Evolutionary conservation across 2,797 vertebrate genomes (phyloP).

Genomic region (Micrastur ruficollis): DNA sequence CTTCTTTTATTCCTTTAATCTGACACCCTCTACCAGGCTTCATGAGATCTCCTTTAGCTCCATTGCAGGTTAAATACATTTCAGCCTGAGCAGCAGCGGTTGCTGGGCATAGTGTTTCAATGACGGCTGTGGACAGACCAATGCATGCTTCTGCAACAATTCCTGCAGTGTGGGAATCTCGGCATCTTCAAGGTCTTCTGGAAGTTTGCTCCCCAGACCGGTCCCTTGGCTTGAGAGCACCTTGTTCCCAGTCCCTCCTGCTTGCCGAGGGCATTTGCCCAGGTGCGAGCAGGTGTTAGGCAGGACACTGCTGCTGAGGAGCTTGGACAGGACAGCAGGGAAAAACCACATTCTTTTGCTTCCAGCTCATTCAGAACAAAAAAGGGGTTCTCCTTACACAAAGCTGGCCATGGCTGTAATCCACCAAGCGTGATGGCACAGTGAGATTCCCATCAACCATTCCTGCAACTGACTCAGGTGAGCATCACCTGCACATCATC

Average conservation of each 20-base stretch:
- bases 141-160: background rate
- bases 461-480: background rate
- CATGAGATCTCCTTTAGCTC: background rate
- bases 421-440: fast-evolving
- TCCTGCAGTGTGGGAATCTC: background rate
- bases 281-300: too few relatives aligned
- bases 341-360: background rate
- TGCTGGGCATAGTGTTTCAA: background rate
- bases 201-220: background rate
- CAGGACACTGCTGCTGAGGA: background rate
- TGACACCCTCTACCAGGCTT: background rate
- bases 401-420: background rate
- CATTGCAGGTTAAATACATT: background rate
- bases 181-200: background rate
- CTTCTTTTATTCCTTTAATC: background rate
- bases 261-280: background rate
- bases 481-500: background rate
- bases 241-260: background rate
- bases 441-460: fast-evolving
- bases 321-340: background rate
- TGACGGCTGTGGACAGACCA: background rate
- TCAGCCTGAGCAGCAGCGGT: background rate
- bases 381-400: background rate
- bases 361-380: background rate
- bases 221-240: fast-evolving